A percentile compares a stretch with the other conserved stretches of the same genome.
These are phyloP conservation scores for Odocoileus virginianus DNA, from an alignment of 2,113 vertebrate species.

Conservation along the genomic window DNA sequence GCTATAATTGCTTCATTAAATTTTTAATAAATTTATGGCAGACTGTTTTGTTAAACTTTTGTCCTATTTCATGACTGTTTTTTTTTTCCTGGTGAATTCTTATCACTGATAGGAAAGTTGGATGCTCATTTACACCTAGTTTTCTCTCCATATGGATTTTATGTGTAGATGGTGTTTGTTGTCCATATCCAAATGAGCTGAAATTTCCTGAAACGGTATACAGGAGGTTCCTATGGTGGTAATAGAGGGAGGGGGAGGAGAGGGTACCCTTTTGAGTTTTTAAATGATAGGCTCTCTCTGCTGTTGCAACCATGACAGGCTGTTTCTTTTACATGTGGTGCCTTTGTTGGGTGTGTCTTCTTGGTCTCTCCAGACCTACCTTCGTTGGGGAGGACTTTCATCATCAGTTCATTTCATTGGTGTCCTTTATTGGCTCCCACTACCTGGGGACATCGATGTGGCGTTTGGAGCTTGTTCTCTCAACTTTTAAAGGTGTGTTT, in stretches of 20 bases:
- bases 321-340: background rate
- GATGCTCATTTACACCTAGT: background rate
- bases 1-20: background rate
- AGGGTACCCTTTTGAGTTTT: background rate
- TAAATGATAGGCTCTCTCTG: background rate
- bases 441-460: background rate
- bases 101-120: background rate
- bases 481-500: background rate
- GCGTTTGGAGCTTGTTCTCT: background rate
- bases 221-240: background rate
- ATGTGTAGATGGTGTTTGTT: background rate
- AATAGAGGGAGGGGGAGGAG: background rate
- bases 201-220: background rate
- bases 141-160: background rate
- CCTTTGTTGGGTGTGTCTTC: background rate
- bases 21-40: background rate
- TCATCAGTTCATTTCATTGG: accelerated
- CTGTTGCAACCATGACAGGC: background rate
- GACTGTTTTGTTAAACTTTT: background rate
- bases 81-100: background rate
- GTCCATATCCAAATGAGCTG: background rate
- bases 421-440: background rate
- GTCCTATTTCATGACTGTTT: background rate
- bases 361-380: background rate
- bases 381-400: background rate